Evolutionary conservation across 2,888 invertebrate genomes (phyloP), one percentile per base, ranked within the genome.

Genomic region (Agapostemon virescens): DNA sequence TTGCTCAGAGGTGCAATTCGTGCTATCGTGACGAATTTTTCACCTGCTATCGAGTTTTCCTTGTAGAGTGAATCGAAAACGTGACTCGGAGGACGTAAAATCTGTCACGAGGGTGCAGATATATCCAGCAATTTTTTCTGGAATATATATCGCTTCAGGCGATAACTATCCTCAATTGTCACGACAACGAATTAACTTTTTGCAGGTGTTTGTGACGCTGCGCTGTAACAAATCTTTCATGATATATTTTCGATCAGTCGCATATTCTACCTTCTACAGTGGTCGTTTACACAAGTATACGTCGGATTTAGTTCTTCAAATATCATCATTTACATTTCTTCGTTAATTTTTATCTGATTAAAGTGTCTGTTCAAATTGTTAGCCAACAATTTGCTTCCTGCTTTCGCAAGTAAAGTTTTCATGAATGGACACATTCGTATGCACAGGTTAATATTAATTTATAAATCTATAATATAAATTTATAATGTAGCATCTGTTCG

Each of bases 11-110:
- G 36, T 55, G 63, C 69, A 30, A 69, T 75, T 23, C 42, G 9
- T 33, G 38, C 42, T 64, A 61, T 70, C 67, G 45, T n/a, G 63
- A 42, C 61, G 68, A 79, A 77, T 64, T 73, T 80, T 80, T 71
- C 72, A 77, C 40, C 55, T 2, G 52, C 30, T 42, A 66, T 77
- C 45, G 52, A 36, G 13, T 42, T 23, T 63, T 75, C 61, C 68
- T 63, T 23, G 30, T 20, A 55, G 40, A 68, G 42, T 42, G 36
- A 52, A 77, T 69, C 76, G 63, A 63, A 52, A 66, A 63, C 63
- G 63, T 38, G 52, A 64, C 76, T 63, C 26, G 26, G 40, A 20
- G 23, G 30, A 30, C 36, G 33, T 63, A 64, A 76, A 69, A 77
- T 78, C 26, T 64, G 63, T 69, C 40, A 52, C 26, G 45, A 17